Evolutionary conservation across 1,140 invertebrate species (phyloP).

Genomic region (Drepana arcuata): DNA sequence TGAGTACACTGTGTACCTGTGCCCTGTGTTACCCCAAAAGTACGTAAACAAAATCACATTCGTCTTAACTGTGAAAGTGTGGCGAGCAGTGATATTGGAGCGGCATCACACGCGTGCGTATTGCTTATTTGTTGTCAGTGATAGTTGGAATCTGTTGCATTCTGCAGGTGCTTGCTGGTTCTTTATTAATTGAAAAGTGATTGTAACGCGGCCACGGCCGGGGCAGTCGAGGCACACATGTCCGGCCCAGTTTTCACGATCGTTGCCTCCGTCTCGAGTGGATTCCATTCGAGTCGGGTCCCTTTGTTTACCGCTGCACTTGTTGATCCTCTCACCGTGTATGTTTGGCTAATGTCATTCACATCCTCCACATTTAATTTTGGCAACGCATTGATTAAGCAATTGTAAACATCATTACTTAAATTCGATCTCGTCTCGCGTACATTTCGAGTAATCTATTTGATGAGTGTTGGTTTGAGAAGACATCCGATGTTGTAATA

Average conservation of each 20-base stretch:
- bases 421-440: too few species aligned
- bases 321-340: too few species aligned
- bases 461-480: too few species aligned
- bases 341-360: too few species aligned
- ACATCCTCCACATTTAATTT: too few species aligned
- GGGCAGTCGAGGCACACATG: slow-evolving; percentile 62
- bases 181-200: slow-evolving; percentile 70
- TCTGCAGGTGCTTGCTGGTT: slow-evolving; percentile 55
- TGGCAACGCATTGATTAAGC: too few species aligned
- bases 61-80: slow-evolving; percentile 37
- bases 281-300: slow-evolving; percentile 44
- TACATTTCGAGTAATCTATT: too few species aligned
- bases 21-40: slow-evolving; percentile 43
- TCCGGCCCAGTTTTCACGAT: slow-evolving; percentile 68
- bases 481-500: too few species aligned
- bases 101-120: slow-evolving; percentile 25
- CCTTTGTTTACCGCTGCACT: slow-evolving; percentile 61
- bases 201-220: slow-evolving; percentile 66
- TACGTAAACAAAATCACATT: slow-evolving; percentile 52
- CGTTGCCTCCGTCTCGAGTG: slow-evolving; percentile 43
- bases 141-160: slow-evolving; percentile 41
- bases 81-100: slow-evolving; percentile 30
- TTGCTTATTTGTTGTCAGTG: slow-evolving; percentile 33
- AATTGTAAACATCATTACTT: too few species aligned
- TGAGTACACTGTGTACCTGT: slow-evolving; percentile 47